phyloP scores from a whole-genome alignment of 2,888 invertebrate genomes.

The Agriopis leucophaearia region DNA sequence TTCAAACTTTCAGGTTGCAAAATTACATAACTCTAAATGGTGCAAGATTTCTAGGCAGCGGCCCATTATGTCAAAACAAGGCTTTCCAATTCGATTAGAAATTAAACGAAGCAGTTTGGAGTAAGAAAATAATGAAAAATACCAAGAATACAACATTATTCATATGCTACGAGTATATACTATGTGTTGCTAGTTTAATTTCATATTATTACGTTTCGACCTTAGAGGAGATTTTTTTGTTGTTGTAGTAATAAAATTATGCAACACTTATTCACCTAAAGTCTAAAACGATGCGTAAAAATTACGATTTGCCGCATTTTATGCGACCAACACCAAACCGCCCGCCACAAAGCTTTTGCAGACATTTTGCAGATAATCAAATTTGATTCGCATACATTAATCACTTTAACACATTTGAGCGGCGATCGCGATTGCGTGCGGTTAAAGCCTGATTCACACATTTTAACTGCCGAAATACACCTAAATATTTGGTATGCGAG shows the following conservation, averaged over 20 bases:
- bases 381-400: conserved; percentile 78
- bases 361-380: conserved; percentile 67
- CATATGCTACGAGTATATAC: too few species aligned
- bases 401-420: conserved; percentile 80
- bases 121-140: too few species aligned
- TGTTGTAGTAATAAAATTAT: conserved; percentile 45
- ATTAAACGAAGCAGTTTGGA: too few species aligned
- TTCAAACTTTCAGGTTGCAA: too few species aligned
- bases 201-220: too few species aligned
- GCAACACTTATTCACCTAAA: conserved; percentile 39
- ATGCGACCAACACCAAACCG: conserved; percentile 43
- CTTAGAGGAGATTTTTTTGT: too few species aligned
- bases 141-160: too few species aligned
- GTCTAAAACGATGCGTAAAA: conserved; percentile 26
- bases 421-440: conserved; percentile 68
- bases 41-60: too few species aligned
- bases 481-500: conserved; percentile 5
- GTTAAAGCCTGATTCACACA: conserved; percentile 43
- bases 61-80: too few species aligned
- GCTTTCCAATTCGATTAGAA: too few species aligned
- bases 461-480: conserved; percentile 27
- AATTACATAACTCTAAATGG: too few species aligned
- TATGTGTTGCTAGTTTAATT: too few species aligned
- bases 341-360: conserved; percentile 56
- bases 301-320: conserved; percentile 47